Evolutionary conservation across 2,797 vertebrate species (phyloP).

Genomic region (Crenuchus spilurus): DNA sequence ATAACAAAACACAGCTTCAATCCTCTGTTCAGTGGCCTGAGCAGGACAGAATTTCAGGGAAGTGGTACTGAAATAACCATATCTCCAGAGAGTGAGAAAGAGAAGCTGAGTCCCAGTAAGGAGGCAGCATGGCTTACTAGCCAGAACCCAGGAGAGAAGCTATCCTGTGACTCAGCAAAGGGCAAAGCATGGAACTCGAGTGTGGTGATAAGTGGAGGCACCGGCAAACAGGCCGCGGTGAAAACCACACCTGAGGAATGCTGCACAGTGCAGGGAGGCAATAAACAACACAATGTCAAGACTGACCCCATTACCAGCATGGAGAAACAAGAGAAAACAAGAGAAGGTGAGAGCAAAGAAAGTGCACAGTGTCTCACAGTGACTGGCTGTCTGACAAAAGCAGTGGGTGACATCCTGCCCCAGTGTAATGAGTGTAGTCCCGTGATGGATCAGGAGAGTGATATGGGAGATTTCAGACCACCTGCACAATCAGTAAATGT

Average conservation of each 20-base stretch:
- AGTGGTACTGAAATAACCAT: constrained; percentile 51
- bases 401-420: constrained; percentile 30
- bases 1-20: constrained; percentile 50
- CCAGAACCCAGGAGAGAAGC: constrained; percentile 44
- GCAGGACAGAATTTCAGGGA: constrained; percentile 38
- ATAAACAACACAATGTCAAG: constrained; percentile 53
- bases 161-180: constrained; percentile 61
- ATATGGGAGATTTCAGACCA: constrained; percentile 33
- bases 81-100: constrained; percentile 49
- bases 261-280: constrained; percentile 29
- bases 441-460: constrained; percentile 34
- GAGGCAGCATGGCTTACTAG: constrained; percentile 31
- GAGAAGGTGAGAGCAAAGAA: constrained; percentile 45
- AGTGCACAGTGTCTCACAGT: constrained; percentile 42
- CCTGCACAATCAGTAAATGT: constrained; percentile 39
- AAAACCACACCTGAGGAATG: constrained; percentile 57
- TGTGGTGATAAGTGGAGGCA: constrained; percentile 37
- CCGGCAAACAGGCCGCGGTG: constrained; percentile 40
- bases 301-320: constrained; percentile 52
- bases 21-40: constrained; percentile 22
- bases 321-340: constrained; percentile 62
- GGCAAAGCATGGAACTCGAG: constrained; percentile 46
- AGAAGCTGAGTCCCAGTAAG: constrained; percentile 37
- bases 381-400: constrained; percentile 1
- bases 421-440: constrained; percentile 18